Evolutionary conservation across 2,888 invertebrate species (phyloP).

Genomic region (Pandemis heparana): DNA sequence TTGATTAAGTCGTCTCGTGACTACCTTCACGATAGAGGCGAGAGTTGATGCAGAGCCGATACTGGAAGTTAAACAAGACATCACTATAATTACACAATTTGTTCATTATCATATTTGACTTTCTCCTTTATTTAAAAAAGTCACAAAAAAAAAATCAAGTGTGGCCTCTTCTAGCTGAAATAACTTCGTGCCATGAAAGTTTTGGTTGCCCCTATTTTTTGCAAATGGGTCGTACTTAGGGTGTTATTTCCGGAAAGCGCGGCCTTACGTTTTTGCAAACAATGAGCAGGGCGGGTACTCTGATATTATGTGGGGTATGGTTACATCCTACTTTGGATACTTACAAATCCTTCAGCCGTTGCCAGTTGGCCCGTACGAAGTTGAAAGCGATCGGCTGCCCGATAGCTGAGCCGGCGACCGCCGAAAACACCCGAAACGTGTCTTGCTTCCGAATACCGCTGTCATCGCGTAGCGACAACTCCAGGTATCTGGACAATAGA

Average conservation of each 20-base stretch:
- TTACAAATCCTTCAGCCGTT: constrained; percentile 89
- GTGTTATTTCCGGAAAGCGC: too few species aligned
- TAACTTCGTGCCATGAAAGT: too few species aligned
- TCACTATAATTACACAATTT: not conserved
- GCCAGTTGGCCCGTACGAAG: constrained; percentile 92
- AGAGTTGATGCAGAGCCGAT: constrained; percentile 91
- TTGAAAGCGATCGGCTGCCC: constrained; percentile 94
- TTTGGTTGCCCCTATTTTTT: too few species aligned
- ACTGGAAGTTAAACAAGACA: constrained; percentile 77
- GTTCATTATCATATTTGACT: too few species aligned
- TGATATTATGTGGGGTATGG: too few species aligned
- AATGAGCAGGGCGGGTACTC: too few species aligned
- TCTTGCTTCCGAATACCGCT: constrained; percentile 94
- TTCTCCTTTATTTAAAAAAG: too few species aligned
- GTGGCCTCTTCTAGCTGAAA: too few species aligned
- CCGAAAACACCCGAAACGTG: constrained; percentile 90
- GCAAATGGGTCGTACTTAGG: too few species aligned
- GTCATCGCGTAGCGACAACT: constrained; percentile 89
- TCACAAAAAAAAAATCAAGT: too few species aligned
- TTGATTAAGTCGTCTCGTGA: constrained; percentile 90
- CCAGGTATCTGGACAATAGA: constrained; percentile 86
- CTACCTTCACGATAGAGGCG: constrained; percentile 89
- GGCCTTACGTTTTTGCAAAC: too few species aligned
- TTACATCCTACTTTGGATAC: constrained; percentile 57
- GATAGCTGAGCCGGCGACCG: constrained; percentile 90